Conservation (phyloP, 1,140 invertebrate species). For the Leptoteleia sp. region DNA sequence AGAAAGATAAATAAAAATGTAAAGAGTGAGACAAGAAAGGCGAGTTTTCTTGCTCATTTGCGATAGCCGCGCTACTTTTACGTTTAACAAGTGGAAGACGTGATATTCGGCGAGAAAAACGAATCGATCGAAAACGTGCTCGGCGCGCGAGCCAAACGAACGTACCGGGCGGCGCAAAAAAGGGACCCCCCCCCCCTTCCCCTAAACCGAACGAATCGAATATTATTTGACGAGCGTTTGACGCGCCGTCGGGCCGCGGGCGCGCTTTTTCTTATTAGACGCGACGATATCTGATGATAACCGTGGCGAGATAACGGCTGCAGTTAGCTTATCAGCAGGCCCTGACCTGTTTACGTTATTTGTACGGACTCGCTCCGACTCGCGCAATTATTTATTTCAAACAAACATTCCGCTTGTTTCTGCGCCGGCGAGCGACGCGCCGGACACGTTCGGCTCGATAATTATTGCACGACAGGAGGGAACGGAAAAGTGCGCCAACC, state of each 20-base stretch:
- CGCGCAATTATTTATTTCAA: conserved; percentile 50
- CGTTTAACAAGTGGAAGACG: conserved; percentile 16
- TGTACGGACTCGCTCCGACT: conserved; percentile 33
- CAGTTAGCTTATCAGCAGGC: conserved; percentile 51
- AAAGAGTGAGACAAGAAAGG: neutral
- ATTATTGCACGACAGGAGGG: conserved; percentile 8
- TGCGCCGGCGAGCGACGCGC: no score
- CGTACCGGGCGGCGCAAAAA: conserved; percentile 12
- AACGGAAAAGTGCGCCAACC: neutral
- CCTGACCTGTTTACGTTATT: conserved; percentile 57
- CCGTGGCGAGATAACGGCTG: conserved; percentile 50
- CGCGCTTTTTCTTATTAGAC: conserved; percentile 43
- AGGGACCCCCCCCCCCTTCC: no score
- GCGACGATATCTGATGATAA: conserved; percentile 57
- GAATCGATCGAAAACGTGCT: conserved; percentile 17
- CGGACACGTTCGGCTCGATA: neutral
- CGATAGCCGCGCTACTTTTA: conserved; percentile 34
- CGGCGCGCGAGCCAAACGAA: conserved; percentile 14
- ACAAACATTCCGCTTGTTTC: neutral
- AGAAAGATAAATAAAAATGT: no score
- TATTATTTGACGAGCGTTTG: conserved; percentile 52
- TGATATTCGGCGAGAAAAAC: conserved; percentile 15
- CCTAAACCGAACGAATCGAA: no score
- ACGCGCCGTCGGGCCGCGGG: conserved; percentile 41
- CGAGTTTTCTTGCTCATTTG: conserved; percentile 20